Evolutionary conservation across 30 jellyfish, hydroid and myxozoan species (phyloP).

Genomic region (Turritopsis rubra): DNA sequence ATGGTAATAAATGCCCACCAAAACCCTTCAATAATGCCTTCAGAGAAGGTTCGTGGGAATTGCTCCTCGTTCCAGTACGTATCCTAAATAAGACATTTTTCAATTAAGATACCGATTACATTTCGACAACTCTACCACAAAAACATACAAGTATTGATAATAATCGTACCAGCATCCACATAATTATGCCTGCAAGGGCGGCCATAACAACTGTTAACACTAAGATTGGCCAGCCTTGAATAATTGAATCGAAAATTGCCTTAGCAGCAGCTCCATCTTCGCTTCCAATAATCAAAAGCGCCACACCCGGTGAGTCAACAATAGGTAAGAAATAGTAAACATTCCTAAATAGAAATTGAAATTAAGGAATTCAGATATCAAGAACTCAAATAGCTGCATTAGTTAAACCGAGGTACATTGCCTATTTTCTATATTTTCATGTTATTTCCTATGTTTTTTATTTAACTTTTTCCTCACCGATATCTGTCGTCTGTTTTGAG

Average conservation of each 20-base stretch:
- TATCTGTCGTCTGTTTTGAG: conserved; percentile 46
- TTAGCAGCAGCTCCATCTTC: conserved; percentile 47
- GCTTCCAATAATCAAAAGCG: conserved; percentile 37
- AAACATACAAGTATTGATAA: neutral
- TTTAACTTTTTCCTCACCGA: conserved; percentile 55
- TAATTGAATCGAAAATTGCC: conserved; percentile 61
- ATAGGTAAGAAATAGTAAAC: conserved; percentile 47
- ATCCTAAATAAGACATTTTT: conserved; percentile 44
- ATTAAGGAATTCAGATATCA: neutral
- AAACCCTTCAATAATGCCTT: conserved; percentile 87
- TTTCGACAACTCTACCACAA: neutral
- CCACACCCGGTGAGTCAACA: conserved; percentile 87
- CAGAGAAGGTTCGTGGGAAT: conserved; percentile 90
- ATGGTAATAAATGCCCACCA: conserved; percentile 99
- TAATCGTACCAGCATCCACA: conserved; percentile 83
- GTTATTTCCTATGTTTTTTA: no score
- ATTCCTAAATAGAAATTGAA: conserved; percentile 19
- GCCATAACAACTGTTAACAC: conserved; percentile 80
- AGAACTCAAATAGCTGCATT: neutral
- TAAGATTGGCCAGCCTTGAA: conserved; percentile 81
- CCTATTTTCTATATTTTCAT: no score
- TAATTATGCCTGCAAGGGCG: conserved; percentile 82
- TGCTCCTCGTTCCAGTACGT: conserved; percentile 99
- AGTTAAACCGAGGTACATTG: neutral
- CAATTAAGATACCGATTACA: neutral